A percentile compares a stretch with the other conserved stretches of the same genome.
Evolutionary conservation across 2,888 invertebrate genomes (phyloP).

Genomic region (Zygothrica quintamaculata): DNA sequence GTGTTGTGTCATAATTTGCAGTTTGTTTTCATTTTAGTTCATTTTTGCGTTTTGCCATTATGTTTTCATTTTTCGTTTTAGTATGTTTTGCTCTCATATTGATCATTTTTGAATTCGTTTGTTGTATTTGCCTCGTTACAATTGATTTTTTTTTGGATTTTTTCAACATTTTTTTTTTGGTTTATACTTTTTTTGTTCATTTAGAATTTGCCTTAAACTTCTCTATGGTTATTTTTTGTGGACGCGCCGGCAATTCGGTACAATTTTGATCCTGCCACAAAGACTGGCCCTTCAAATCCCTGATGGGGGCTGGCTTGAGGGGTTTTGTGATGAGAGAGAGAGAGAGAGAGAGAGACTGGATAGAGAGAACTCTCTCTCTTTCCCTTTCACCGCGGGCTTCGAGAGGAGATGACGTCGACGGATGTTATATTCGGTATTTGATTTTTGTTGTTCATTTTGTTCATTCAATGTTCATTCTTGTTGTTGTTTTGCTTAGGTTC

Average conservation of each 20-base stretch:
- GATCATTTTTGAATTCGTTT: constrained; percentile 65
- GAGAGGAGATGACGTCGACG: too few species aligned
- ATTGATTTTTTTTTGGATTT: constrained; percentile 53
- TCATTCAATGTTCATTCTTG: too few species aligned
- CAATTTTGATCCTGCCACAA: neutral
- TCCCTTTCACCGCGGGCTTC: neutral
- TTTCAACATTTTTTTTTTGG: too few species aligned
- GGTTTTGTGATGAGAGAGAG: constrained; percentile 1
- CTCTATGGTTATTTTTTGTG: constrained; percentile 81
- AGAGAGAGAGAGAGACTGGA: constrained; percentile 8
- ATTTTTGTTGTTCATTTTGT: too few species aligned
- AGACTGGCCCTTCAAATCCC: neutral
- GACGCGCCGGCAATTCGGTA: constrained; percentile 47
- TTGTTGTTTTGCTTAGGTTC: too few species aligned
- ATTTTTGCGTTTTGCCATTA: constrained; percentile 71
- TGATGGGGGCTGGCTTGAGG: neutral
- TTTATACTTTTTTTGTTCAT: constrained; percentile 73
- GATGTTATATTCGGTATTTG: neutral
- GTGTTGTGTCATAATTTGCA: constrained; percentile 79
- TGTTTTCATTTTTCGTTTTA: too few species aligned
- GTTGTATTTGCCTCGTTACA: constrained; percentile 63
- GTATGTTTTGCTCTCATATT: constrained; percentile 70
- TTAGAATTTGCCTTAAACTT: constrained; percentile 81
- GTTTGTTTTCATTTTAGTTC: too few species aligned
- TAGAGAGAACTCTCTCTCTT: neutral